Percentiles rank a stretch among this genome's conserved stretches.
Conservation (phyloP, 1,140 invertebrate genomes). For the Sycophaga agraensis region DNA sequence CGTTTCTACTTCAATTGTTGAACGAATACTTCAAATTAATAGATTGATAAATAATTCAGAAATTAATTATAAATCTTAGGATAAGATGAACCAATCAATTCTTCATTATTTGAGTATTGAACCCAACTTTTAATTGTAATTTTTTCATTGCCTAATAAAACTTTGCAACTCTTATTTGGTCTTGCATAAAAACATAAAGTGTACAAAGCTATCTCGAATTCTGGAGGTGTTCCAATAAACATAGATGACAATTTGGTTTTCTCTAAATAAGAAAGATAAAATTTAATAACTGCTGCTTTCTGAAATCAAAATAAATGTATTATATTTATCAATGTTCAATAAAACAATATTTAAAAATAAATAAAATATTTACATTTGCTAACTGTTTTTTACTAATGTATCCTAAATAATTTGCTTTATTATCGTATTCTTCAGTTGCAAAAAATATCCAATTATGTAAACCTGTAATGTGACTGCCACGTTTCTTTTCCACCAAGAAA, state of each 20-base stretch:
- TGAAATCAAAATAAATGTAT: not conserved
- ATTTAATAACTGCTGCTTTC: constrained; percentile 40
- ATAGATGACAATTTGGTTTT: constrained; percentile 50
- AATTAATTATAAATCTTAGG: constrained; percentile 24
- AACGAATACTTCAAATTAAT: not conserved
- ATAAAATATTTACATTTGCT: constrained; percentile 39
- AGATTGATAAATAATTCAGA: not conserved
- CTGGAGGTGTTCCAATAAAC: constrained; percentile 65
- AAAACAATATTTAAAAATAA: not conserved
- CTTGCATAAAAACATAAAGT: constrained; percentile 60
- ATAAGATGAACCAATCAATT: constrained; percentile 26
- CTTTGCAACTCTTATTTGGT: constrained; percentile 46
- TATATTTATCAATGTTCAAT: not conserved
- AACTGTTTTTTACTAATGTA: constrained; percentile 41
- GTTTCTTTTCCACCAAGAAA: constrained; percentile 58
- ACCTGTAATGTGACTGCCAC: constrained; percentile 49
- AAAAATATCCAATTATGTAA: constrained; percentile 63
- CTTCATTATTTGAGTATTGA: constrained; percentile 9
- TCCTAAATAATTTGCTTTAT: constrained; percentile 56
- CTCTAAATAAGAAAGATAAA: constrained; percentile 46
- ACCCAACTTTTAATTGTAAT: constrained; percentile 31
- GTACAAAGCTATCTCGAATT: constrained; percentile 66
- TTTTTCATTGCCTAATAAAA: constrained; percentile 24
- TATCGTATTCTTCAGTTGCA: constrained; percentile 49
- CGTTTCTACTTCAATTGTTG: not conserved